These are phyloP conservation scores for Augiades crinisus DNA, from an alignment of 2,888 invertebrate genomes.

Conservation along the genomic window DNA sequence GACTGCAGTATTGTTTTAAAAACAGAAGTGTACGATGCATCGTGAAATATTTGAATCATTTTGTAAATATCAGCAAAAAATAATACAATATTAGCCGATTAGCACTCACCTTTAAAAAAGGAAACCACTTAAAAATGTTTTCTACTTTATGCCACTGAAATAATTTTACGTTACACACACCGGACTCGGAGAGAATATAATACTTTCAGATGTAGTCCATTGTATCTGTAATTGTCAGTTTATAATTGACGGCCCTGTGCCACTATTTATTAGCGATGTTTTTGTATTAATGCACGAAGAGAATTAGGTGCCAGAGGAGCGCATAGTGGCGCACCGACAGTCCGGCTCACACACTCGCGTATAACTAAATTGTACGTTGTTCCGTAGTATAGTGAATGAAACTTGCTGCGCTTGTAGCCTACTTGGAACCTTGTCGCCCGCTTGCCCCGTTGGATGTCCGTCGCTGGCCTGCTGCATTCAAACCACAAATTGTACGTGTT, in stretches of 20 bases:
- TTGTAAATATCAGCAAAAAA: neutral
- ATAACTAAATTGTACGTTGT: constrained; percentile 26
- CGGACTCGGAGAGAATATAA: constrained; percentile 28
- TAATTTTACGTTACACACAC: constrained; percentile 20
- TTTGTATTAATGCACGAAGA: neutral
- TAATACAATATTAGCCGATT: too few relatives aligned
- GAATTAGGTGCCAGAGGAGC: constrained; percentile 13
- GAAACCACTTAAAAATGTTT: neutral
- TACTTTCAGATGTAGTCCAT: constrained; percentile 32
- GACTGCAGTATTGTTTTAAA: too few relatives aligned
- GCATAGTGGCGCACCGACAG: constrained; percentile 25
- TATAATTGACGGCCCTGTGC: constrained; percentile 6
- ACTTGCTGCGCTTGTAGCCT: constrained; percentile 11
- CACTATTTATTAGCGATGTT: neutral
- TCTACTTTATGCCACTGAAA: constrained; percentile 11
- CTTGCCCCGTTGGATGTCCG: neutral
- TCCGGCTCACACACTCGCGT: constrained; percentile 29
- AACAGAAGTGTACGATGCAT: too few relatives aligned
- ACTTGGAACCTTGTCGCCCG: constrained; percentile 27
- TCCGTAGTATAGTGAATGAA: constrained; percentile 9
- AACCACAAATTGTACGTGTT: neutral
- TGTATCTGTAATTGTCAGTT: constrained; percentile 26
- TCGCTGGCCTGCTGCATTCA: neutral
- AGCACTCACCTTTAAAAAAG: constrained; percentile 5
- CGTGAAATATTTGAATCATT: neutral